Evolutionary conservation across 1,140 invertebrate genomes (phyloP), one percentile per base, ranked within the genome.

Genomic region (Pogonognathellus flavescens): DNA sequence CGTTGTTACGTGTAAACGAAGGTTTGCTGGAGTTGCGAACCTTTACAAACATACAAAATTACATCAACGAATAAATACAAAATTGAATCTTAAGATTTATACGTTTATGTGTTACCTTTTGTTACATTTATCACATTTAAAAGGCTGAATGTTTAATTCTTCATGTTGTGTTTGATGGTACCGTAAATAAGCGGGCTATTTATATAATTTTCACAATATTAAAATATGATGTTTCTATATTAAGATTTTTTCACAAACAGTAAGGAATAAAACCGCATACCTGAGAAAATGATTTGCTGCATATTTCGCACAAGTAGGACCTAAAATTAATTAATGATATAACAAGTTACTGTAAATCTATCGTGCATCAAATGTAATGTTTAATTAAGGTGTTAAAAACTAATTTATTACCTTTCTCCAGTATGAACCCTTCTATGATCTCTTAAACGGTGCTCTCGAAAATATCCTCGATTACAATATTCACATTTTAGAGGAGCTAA

Each of bases 121-220:
- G 20, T 62, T 52, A 41, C 86, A 87, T 11, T 84, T 41, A 14
- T 57, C 13, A 53, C 86, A 87, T 59, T 84, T 87, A 31, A 62
- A 87, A 7, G 72, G 83, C 16, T 85, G 50, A 52, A 85, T 50
- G 16, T 87, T 49, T 5, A 87, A 76, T 41, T 87, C 86, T 55
- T 84, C 55, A 25, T 87, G 86, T 14, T 80, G 84, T 6, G 86
- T 87, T 60, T 87, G 83, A 31, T 87, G 86, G 53, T 84, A 87
- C 31, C 80, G 76, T 55, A 87, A 55, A 41, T 85, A 85, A 2
- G 83, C 72, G 52, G 72, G 70, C 49, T 41, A 41, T 41, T 41
- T n/a, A n/a, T n/a, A n/a, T n/a, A n/a, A n/a, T n/a, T n/a, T n/a
- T n/a, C n/a, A n/a, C n/a, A n/a, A n/a, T n/a, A n/a, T n/a, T n/a